Evolutionary conservation across 2,113 vertebrate genomes (phyloP).

Genomic region (Ia io): DNA sequence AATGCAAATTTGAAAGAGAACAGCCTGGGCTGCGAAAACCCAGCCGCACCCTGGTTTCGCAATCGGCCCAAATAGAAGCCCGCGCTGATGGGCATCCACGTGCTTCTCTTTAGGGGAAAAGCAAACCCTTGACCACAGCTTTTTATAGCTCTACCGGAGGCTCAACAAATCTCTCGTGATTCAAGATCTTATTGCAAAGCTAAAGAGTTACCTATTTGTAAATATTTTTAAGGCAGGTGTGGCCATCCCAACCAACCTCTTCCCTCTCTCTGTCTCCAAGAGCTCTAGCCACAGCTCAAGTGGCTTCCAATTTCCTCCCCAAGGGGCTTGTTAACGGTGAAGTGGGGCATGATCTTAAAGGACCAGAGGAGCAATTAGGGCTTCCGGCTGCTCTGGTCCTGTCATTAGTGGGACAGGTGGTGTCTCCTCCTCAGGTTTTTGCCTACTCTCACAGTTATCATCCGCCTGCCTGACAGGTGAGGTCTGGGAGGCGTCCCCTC

Average conservation of each 20-base stretch:
- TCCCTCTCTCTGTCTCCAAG: background rate
- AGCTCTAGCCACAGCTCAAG: background rate
- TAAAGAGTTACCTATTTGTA: constrained; percentile 1
- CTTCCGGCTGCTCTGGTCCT: background rate
- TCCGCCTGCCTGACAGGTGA: background rate
- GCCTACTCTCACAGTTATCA: background rate
- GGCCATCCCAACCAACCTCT: background rate
- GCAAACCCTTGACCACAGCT: background rate
- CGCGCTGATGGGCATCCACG: background rate
- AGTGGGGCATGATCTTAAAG: background rate
- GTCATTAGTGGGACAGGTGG: background rate
- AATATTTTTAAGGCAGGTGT: background rate
- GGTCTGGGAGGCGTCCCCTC: background rate
- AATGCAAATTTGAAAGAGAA: too few relatives aligned
- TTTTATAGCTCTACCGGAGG: background rate
- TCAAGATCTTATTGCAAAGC: background rate
- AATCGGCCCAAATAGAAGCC: background rate
- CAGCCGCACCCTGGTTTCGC: background rate
- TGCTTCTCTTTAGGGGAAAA: background rate
- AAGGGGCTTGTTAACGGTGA: background rate
- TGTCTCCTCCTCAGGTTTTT: background rate
- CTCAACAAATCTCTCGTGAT: background rate
- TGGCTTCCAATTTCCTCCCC: background rate
- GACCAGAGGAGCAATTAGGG: background rate
- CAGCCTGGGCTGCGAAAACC: background rate